phyloP scores from a whole-genome alignment of 2,113 vertebrate genomes.

The Pelmatolapia mariae region DNA sequence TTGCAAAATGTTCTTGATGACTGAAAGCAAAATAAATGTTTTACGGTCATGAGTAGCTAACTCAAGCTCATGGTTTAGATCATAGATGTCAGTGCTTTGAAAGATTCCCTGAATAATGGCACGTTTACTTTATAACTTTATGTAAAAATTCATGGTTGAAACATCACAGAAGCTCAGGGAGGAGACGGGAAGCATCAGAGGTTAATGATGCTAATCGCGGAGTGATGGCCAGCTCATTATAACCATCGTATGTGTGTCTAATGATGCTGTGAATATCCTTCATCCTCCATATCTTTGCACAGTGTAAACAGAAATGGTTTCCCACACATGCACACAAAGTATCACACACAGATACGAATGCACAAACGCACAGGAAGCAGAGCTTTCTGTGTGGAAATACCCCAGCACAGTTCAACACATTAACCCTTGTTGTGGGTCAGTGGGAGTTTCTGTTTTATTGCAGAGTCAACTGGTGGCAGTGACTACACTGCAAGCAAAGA shows the following conservation, averaged over 20 bases:
- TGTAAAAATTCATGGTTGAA: background rate
- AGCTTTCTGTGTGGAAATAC: background rate
- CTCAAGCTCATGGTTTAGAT: background rate
- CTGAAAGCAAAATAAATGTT: background rate
- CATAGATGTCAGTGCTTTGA: background rate
- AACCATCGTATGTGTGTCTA: conserved; percentile 7
- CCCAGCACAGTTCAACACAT: background rate
- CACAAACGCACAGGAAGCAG: background rate
- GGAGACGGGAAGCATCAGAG: background rate
- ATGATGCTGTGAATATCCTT: conserved; percentile 10
- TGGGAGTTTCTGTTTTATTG: background rate
- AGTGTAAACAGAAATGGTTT: background rate
- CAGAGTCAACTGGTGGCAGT: background rate
- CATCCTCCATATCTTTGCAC: background rate
- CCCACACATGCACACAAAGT: accelerated
- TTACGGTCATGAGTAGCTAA: accelerated
- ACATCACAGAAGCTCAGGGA: background rate
- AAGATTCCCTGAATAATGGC: accelerated
- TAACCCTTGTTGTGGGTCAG: background rate
- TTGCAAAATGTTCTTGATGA: background rate
- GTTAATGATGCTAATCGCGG: conserved; percentile 34
- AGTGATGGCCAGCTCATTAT: conserved; percentile 28
- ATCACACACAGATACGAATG: accelerated
- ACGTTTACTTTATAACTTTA: accelerated
- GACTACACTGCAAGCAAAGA: background rate